Percentiles rank a stretch among this genome's conserved stretches.
Evolutionary conservation across 2,797 vertebrate species (phyloP).

Genomic region (Margarornis squamiger): DNA sequence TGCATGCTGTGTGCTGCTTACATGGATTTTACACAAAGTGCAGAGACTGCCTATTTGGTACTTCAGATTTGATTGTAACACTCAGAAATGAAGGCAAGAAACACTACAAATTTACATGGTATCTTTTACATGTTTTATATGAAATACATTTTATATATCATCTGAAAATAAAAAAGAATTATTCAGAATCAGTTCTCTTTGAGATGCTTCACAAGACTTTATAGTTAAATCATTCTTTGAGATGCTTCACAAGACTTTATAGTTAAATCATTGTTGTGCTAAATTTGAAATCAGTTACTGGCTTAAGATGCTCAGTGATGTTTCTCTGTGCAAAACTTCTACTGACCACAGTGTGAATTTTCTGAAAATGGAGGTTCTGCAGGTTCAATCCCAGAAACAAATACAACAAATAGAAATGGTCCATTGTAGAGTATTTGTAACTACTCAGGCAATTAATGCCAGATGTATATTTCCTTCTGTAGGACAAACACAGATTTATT

Average conservation of each 20-base stretch:
- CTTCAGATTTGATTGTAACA: not conserved
- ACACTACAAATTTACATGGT: not conserved
- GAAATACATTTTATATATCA: not conserved
- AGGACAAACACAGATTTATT: not conserved
- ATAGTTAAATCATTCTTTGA: not conserved
- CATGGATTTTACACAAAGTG: not conserved
- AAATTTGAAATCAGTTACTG: not conserved
- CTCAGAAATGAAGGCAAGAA: not conserved
- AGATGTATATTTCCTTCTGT: not conserved
- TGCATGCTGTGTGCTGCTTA: not conserved
- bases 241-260: not conserved
- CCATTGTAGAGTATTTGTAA: not conserved
- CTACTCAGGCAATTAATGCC: not conserved
- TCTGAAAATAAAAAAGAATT: not conserved
- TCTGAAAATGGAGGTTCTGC: not conserved
- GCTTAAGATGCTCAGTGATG: not conserved
- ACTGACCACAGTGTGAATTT: not conserved
- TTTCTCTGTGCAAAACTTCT: not conserved
- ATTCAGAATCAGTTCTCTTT: not conserved
- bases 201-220: not conserved
- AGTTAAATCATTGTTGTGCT: not conserved
- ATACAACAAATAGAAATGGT: not conserved
- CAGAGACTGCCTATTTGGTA: not conserved
- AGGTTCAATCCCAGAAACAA: not conserved
- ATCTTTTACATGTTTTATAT: not conserved